phyloP scores from a whole-genome alignment of 1,140 invertebrate species.

The Euura lappo region DNA sequence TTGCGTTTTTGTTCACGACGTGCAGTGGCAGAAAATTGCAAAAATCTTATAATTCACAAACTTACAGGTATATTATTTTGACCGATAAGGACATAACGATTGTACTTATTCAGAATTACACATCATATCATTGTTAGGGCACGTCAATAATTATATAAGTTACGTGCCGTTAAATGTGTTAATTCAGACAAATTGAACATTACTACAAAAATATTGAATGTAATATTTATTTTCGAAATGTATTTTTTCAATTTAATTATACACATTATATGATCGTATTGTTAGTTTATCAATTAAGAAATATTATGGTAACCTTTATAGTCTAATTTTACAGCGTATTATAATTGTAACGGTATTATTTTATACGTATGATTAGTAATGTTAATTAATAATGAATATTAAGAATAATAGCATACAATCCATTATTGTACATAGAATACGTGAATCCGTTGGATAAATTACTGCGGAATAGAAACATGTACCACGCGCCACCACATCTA shows the following conservation, averaged over 20 bases:
- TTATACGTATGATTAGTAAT: not conserved
- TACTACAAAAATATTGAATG: not conserved
- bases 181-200: not conserved
- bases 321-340: no score
- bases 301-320: no score
- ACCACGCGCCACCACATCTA: slow-evolving; percentile 46
- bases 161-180: not conserved
- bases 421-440: slow-evolving; percentile 48
- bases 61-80: not conserved
- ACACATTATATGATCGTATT: not conserved
- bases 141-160: not conserved
- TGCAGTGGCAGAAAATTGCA: not conserved
- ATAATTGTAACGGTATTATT: no score
- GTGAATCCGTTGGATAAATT: slow-evolving; percentile 40
- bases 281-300: no score
- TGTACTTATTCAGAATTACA: not conserved
- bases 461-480: slow-evolving; percentile 46
- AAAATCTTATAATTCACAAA: not conserved
- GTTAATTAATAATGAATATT: slow-evolving; percentile 42
- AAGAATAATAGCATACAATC: slow-evolving; percentile 38
- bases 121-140: not conserved
- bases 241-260: not conserved
- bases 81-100: not conserved
- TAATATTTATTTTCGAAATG: not conserved
- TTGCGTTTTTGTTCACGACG: not conserved